Evolutionary conservation across 2,113 vertebrate genomes (phyloP).

Genomic region (Platichthys stellatus): DNA sequence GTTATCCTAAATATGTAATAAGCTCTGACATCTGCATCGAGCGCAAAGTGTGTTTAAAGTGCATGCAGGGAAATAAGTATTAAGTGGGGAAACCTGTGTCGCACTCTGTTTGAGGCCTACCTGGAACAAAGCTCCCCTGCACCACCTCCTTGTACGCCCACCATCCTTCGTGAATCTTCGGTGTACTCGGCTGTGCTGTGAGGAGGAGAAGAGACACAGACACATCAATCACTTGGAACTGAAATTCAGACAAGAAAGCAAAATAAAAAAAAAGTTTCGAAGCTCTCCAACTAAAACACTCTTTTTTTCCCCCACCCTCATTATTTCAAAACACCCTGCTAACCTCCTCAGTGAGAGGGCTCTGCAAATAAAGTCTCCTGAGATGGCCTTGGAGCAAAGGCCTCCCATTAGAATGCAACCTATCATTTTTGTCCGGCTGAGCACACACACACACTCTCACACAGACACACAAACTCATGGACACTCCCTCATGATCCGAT

Average conservation of each 20-base stretch:
- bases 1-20: conserved; percentile 44
- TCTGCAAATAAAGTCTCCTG: conserved; percentile 29
- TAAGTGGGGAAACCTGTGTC: conserved; percentile 15
- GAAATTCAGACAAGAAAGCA: conserved; percentile 20
- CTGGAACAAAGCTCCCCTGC: conserved; percentile 99
- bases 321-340: conserved; percentile 12
- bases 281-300: background rate
- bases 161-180: conserved; percentile 99
- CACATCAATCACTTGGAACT: conserved; percentile 37
- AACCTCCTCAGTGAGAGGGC: conserved; percentile 28
- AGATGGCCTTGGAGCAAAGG: conserved; percentile 29
- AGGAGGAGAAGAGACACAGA: conserved; percentile 52
- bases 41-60: conserved; percentile 2
- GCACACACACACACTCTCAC: background rate
- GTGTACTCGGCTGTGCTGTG: conserved; percentile 95
- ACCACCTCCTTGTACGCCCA: conserved; percentile 99
- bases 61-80: conserved; percentile 7
- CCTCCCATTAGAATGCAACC: conserved; percentile 21
- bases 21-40: conserved; percentile 22
- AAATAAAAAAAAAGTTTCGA: background rate
- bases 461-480: background rate
- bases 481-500: background rate
- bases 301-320: background rate
- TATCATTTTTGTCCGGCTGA: background rate
- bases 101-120: conserved; percentile 78